These are phyloP conservation scores for Seriola quinqueradiata DNA, from an alignment of 2,113 vertebrate species.

Conservation along the genomic window DNA sequence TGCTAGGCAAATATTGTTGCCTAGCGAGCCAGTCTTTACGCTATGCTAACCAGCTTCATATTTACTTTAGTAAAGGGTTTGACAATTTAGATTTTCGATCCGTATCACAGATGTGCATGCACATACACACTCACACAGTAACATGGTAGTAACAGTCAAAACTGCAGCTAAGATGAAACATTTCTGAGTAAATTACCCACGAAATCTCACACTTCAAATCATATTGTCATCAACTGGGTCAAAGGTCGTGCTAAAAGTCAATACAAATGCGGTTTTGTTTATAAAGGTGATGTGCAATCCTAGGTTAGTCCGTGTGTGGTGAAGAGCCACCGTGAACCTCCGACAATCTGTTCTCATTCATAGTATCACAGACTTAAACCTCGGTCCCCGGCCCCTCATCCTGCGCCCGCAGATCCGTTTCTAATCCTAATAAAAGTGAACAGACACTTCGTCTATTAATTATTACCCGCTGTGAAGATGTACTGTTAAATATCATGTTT, in stretches of 20 bases:
- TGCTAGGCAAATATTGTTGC: too few species aligned
- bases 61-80: neutral
- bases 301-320: neutral
- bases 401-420: conserved; percentile 29
- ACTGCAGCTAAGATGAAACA: neutral
- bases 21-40: too few species aligned
- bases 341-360: neutral
- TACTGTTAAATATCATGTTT: neutral
- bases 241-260: neutral
- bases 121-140: neutral
- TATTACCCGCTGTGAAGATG: neutral
- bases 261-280: neutral
- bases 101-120: neutral
- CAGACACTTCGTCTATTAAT: neutral
- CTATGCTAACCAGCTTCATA: too few species aligned
- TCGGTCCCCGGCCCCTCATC: conserved; percentile 48
- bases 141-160: neutral
- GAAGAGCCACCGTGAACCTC: conserved; percentile 16
- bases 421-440: neutral
- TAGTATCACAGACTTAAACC: neutral
- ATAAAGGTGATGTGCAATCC: conserved; percentile 69
- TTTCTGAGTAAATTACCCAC: neutral
- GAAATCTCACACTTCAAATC: too few species aligned
- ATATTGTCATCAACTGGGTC: too few species aligned
- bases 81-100: neutral